Evolutionary conservation across 2,888 invertebrate species (phyloP), one percentile per base, ranked within the genome.

Genomic region (Aricia artaxerxes): DNA sequence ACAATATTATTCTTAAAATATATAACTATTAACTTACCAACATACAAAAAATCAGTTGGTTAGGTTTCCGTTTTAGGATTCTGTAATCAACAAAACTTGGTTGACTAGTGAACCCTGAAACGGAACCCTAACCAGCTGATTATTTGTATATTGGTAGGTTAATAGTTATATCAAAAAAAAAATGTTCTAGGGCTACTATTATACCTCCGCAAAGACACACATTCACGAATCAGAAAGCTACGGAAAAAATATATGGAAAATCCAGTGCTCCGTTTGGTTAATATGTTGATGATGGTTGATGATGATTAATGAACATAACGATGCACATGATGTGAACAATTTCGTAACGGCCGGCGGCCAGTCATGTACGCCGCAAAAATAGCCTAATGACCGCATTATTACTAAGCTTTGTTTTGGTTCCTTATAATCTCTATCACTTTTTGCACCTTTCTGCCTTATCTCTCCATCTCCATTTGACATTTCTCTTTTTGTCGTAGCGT

Each of bases 331-430:
- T 31, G 24, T 61, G 2, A 64, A 64, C 64, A 64, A 6, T 69
- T 13, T 69, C 35, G 69, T 69, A 35, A 35, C 31, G 11, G 31
- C 69, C 69, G 69, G 69, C 69, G 69, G 35, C 64, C 69, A 9
- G 31, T 64, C 64, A 64, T 38, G 13, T 69, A 69, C 35, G 69
- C 35, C 69, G 4, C 69, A 69, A 69, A 69, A 69, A 69, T 69
- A 69, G 35, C 69, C 35, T 69, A 69, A 38, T 38, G 69, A 69
- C 35, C 69, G 69, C 69, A 69, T 69, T 69, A 69, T 69, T 35
- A 69, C 16, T 24, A 38, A 69, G 16, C 64, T 31, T 69, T 31
- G 64, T 69, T 35, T 35, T 69, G 11, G 35, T 69, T 69, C 69
- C 69, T 69, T 38, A 38, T 69, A 38, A 1, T 69, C 13, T 16